phyloP scores from a whole-genome alignment of 2,797 vertebrate genomes.

The Peromyscus melanophrys region DNA sequence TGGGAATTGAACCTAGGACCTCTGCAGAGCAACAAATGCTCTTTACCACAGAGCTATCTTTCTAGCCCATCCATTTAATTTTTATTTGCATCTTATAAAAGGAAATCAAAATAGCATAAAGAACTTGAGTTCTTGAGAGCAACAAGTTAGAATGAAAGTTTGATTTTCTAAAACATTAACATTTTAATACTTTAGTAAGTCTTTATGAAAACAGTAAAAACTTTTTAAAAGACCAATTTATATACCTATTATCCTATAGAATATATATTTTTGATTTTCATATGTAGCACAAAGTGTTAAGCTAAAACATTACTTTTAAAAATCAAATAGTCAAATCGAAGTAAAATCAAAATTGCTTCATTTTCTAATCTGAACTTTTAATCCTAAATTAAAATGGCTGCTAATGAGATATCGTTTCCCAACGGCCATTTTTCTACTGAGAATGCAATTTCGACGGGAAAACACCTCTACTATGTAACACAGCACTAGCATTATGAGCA shows the following conservation, averaged over 20 bases:
- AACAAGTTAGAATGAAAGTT: slow-evolving; percentile 54
- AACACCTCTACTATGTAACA: slow-evolving; percentile 23
- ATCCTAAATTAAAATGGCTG: slow-evolving; percentile 12
- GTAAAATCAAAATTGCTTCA: slow-evolving; percentile 28
- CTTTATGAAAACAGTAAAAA: slow-evolving; percentile 1
- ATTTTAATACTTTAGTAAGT: slow-evolving; percentile 52
- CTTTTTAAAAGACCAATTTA: slow-evolving; percentile 9
- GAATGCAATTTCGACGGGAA: slow-evolving; percentile 5
- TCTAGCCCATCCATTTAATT: background rate
- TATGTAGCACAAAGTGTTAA: slow-evolving; percentile 22
- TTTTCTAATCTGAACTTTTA: slow-evolving; percentile 28
- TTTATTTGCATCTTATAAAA: slow-evolving; percentile 41
- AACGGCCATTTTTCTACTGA: background rate
- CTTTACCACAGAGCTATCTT: background rate
- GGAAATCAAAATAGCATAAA: slow-evolving; percentile 48
- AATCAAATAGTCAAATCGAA: background rate
- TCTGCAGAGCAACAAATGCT: background rate
- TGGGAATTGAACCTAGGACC: background rate
- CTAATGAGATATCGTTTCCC: slow-evolving; percentile 41
- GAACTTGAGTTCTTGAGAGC: slow-evolving; percentile 26
- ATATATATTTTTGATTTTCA: slow-evolving; percentile 17
- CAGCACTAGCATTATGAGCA: slow-evolving; percentile 16
- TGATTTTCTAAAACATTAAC: slow-evolving; percentile 29
- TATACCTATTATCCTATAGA: background rate
- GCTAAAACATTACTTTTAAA: slow-evolving; percentile 50